Evolutionary conservation across 2,113 vertebrate genomes (phyloP).

Genomic region (Sorex fumeus): DNA sequence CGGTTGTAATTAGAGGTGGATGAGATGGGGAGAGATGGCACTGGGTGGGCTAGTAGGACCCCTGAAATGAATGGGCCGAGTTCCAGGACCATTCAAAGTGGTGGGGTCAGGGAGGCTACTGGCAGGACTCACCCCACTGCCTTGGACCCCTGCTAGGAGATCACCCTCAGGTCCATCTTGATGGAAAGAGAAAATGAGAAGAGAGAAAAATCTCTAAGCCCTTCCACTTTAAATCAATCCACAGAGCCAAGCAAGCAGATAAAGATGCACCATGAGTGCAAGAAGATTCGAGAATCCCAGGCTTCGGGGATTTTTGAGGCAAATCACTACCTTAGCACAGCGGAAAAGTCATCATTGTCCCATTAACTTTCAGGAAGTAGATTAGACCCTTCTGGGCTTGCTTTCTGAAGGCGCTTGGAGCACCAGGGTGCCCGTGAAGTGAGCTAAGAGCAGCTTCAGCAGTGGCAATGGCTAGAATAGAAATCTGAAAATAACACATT

Average conservation of each 20-base stretch:
- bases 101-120: neutral
- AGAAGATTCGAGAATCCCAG: constrained; percentile 33
- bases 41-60: neutral
- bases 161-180: neutral
- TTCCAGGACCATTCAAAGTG: neutral
- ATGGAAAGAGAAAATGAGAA: neutral
- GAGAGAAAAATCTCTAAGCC: neutral
- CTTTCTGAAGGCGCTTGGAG: constrained; percentile 59
- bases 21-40: accelerated
- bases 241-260: neutral
- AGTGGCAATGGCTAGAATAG: constrained; percentile 61
- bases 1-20: neutral
- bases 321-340: constrained; percentile 37
- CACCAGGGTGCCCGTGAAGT: neutral
- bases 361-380: constrained; percentile 69
- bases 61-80: neutral
- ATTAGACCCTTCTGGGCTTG: constrained; percentile 64
- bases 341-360: neutral
- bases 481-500: constrained; percentile 84
- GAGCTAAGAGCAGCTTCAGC: constrained; percentile 25
- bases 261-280: neutral
- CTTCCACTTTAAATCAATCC: constrained; percentile 28
- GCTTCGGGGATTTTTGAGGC: constrained; percentile 5
- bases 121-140: accelerated
- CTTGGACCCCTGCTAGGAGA: accelerated